phyloP scores from a whole-genome alignment of 2,113 vertebrate genomes.

The Hydropotes inermis region DNA sequence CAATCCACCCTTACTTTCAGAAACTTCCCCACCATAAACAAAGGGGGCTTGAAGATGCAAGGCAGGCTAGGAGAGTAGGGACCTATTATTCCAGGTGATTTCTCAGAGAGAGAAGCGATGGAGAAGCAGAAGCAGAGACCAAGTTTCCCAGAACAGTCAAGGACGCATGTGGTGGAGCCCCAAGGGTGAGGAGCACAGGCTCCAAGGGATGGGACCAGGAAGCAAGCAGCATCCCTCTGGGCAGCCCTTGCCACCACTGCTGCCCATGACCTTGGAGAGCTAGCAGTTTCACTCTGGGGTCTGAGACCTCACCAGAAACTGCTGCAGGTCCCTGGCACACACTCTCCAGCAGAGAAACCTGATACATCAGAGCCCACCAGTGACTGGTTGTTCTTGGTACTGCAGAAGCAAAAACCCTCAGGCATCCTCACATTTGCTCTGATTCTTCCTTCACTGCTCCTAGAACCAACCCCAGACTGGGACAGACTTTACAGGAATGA shows the following conservation, averaged over 20 bases:
- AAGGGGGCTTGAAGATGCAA: rapidly evolving
- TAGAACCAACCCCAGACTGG: background rate
- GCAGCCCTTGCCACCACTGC: background rate
- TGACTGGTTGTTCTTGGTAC: background rate
- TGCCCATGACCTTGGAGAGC: background rate
- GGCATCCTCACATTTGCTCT: background rate
- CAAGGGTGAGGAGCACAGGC: background rate
- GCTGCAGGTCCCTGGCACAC: slow-evolving; percentile 3
- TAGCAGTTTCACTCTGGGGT: slow-evolving; percentile 3
- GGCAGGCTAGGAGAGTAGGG: background rate
- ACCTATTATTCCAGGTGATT: background rate
- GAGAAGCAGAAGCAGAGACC: background rate
- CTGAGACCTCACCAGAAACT: background rate
- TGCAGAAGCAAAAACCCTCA: slow-evolving; percentile 6
- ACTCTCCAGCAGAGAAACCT: slow-evolving; percentile 29
- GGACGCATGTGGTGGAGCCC: background rate
- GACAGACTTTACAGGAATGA: background rate
- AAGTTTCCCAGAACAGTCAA: background rate
- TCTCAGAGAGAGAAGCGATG: slow-evolving; percentile 30
- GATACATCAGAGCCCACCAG: slow-evolving; percentile 6
- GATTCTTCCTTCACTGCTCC: background rate
- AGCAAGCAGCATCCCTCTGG: background rate
- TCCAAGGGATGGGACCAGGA: background rate
- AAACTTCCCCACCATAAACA: background rate
- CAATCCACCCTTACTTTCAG: background rate